Base-by-base conservation (phyloP, 2,113 vertebrate species). In the Tyto alba region DNA sequence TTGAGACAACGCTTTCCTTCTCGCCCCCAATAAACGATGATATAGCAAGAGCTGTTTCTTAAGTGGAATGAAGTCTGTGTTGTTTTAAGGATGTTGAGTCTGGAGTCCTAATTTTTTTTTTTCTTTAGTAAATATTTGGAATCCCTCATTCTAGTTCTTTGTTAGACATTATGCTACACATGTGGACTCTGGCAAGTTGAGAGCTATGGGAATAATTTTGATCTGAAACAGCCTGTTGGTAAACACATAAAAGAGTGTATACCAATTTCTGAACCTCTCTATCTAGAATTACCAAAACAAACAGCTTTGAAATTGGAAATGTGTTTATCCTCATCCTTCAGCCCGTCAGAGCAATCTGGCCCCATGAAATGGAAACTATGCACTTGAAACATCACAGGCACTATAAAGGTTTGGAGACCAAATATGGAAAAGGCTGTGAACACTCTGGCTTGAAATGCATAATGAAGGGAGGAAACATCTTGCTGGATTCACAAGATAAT, bases 241-340 rank as follows among this genome's bases (percentile, higher is more conserved):
- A 94, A 97, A 89, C 80, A 87, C 25, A 66, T 72, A 94, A 82
- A 60, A 75, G 62, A 89, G 40, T 21, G 19, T 71, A 36, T 48
- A 92, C 57, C 23, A 20, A 60, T 91, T 95, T 91, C 74, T 79
- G 53, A 92, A 78, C 25, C 66, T 92, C 41, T 79, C 64, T 57
- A 57, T 60, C 60, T 81, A 22, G 48, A 96, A 92, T 85, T 92
- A 96, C 73, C 53, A 73, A 91, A 92, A 69, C 85, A 95, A 93
- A 86, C 55, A 89, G 57, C 80, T 92, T 91, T 76, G 85, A 95
- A 95, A 95, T 69, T 90, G 77, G 89, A 83, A 90, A 72, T 88
- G n/a, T 89, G 41, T 89, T 96, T 95, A 95, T 69, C 62, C 62
- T 92, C 48, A 73, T 60, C 77, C 48, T 75, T 89, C 76, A 90